Evolutionary conservation across 2,888 invertebrate genomes (phyloP), one percentile per base, ranked within the genome.

Genomic region (Chydorus sphaericus): DNA sequence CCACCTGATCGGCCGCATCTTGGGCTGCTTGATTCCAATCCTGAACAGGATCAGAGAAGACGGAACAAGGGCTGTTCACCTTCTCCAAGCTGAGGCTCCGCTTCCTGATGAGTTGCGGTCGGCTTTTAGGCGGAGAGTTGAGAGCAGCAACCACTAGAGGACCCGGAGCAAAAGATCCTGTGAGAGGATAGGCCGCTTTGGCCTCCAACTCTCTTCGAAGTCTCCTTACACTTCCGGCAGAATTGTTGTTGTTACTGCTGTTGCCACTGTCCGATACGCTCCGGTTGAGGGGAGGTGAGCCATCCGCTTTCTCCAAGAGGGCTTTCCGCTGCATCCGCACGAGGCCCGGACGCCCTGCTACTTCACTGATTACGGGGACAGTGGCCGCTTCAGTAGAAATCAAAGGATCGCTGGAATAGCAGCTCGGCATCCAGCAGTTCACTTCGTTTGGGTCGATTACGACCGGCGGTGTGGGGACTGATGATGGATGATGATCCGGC

Each of bases 181-280:
- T 53, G 28, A 60, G 54, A 36, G 62, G 61, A 39, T 55, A 53
- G 8, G 60, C 62, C 1, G 77, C 77, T 68, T 84, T 84, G 54
- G 89, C 88, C 73, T 91, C 90, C 69, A 90, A 89, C 69, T 86
- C 89, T 68, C 83, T 83, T 70, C 87, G 87, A 63, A 89, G 78
- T 75, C 83, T 85, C 74, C 82, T 81, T 62, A 90, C 90, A 68
- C 84, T 82, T 29, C 89, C 87, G 44, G 78, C 76, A 58, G 77
- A 66, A 60, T 68, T 31, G 23, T 33, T n/a, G n/a, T 4, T 10
- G 49, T 23, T 20, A 60, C 68, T 31, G 23, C 36, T n/a, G n/a
- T 4, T 10, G 49, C 28, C 31, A 5, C 36, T 33, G 10, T 52
- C 52, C 10, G 52, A 52, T 8, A 52, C 23, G 33, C 33, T 36